phyloP scores from a whole-genome alignment of 2,113 vertebrate species.

The Dasyornis broadbenti region DNA sequence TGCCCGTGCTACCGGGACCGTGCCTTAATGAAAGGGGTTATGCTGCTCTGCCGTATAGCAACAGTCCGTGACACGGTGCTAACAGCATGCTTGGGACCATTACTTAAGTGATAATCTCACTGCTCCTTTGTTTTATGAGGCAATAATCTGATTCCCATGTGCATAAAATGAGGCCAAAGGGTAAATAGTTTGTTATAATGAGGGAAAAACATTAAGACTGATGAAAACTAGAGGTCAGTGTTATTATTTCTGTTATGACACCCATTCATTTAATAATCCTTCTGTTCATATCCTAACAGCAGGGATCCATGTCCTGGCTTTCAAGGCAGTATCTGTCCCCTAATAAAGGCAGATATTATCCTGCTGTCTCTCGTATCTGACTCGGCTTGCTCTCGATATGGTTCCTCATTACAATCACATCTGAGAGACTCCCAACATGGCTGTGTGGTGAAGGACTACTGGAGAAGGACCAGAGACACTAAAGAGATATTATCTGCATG shows the following conservation, averaged over 20 bases:
- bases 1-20: background rate
- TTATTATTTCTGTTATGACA: slow-evolving; percentile 60
- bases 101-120: slow-evolving; percentile 42
- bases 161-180: slow-evolving; percentile 60
- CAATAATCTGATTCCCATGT: slow-evolving; percentile 54
- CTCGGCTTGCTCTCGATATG: background rate
- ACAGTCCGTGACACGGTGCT: background rate
- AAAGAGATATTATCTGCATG: background rate
- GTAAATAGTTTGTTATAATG: slow-evolving; percentile 59
- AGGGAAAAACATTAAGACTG: slow-evolving; percentile 51
- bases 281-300: background rate
- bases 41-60: background rate
- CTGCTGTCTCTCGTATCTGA: background rate
- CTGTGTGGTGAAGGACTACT: background rate
- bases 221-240: slow-evolving; percentile 59
- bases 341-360: slow-evolving; percentile 23
- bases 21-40: background rate
- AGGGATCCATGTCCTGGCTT: slow-evolving; percentile 1
- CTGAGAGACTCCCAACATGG: background rate
- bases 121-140: slow-evolving; percentile 62
- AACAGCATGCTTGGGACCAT: slow-evolving; percentile 38
- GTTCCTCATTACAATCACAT: background rate
- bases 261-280: slow-evolving; percentile 50
- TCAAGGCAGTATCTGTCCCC: background rate
- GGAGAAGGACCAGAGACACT: background rate